These are phyloP conservation scores for Eretmocerus hayati DNA, from an alignment of 2,888 invertebrate species.

Conservation along the genomic window DNA sequence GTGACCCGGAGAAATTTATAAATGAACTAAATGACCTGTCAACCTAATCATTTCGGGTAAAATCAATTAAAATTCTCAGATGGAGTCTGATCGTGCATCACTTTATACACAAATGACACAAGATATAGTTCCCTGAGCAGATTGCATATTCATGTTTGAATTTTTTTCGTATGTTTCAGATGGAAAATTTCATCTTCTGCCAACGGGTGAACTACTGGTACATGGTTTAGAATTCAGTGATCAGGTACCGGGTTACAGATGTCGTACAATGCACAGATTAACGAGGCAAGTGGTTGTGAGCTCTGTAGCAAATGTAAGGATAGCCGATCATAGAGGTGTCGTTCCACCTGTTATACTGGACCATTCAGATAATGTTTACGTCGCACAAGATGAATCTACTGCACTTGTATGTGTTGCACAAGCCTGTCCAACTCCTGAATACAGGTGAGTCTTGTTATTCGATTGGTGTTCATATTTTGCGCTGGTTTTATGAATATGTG, in stretches of 20 bases:
- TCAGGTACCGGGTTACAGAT: constrained; percentile 65
- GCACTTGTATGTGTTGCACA: constrained; percentile 73
- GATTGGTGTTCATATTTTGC: no score
- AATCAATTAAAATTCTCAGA: no score
- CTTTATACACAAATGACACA: no score
- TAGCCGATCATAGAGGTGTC: constrained; percentile 69
- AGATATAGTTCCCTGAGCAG: no score
- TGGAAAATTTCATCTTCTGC: constrained; percentile 68
- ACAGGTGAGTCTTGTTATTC: constrained; percentile 63
- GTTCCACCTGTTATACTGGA: constrained; percentile 66
- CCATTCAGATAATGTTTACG: constrained; percentile 62
- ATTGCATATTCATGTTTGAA: no score
- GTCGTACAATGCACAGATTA: constrained; percentile 66
- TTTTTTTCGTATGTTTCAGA: no score
- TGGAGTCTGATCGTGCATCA: no score
- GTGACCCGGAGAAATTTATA: no score
- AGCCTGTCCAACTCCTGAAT: constrained; percentile 71
- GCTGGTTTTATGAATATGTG: no score
- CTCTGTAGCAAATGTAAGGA: constrained; percentile 61
- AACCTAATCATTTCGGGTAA: no score
- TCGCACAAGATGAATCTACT: constrained; percentile 66
- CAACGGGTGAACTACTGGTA: constrained; percentile 66
- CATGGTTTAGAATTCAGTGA: constrained; percentile 69
- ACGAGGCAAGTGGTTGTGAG: constrained; percentile 66
- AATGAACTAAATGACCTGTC: no score